phyloP scores from a whole-genome alignment of 2,888 invertebrate species.

The Athrips mouffetella region DNA sequence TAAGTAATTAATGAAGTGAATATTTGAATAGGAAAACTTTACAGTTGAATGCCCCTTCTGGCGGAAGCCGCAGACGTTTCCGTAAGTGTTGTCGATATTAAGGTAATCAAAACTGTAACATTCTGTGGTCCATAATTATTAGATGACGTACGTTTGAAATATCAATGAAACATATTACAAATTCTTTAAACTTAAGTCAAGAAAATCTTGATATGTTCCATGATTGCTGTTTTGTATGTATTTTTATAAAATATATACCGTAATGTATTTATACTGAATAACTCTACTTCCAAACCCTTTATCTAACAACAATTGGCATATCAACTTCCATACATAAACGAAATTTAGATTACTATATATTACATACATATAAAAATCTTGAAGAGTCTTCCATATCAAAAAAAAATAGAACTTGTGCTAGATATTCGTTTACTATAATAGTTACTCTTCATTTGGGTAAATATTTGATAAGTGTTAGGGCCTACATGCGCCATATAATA shows the following conservation, averaged over 20 bases:
- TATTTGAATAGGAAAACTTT: slow-evolving; percentile 41
- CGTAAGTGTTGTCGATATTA: slow-evolving; percentile 22
- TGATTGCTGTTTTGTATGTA: slow-evolving; percentile 68
- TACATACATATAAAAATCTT: slow-evolving; percentile 51
- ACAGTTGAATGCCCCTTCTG: slow-evolving; percentile 39
- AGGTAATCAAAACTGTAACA: slow-evolving; percentile 35
- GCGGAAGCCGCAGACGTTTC: slow-evolving; percentile 27
- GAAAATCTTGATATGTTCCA: slow-evolving; percentile 56
- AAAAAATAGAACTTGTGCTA: slow-evolving; percentile 70
- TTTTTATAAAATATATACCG: slow-evolving; percentile 75
- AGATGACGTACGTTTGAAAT: slow-evolving; percentile 59
- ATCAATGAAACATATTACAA: slow-evolving; percentile 74
- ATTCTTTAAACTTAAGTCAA: slow-evolving; percentile 53
- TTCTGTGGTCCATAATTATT: slow-evolving; percentile 62
- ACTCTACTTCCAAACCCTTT: slow-evolving; percentile 66
- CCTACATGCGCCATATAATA: neutral
- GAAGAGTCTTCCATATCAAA: slow-evolving; percentile 78
- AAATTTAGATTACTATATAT: slow-evolving; percentile 53
- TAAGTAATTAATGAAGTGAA: slow-evolving; percentile 15
- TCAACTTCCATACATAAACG: slow-evolving; percentile 74
- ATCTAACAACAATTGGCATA: slow-evolving; percentile 74
- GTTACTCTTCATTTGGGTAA: slow-evolving; percentile 49
- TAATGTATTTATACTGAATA: slow-evolving; percentile 68
- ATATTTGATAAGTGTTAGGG: slow-evolving; percentile 40
- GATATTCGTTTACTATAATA: slow-evolving; percentile 51